Conservation (phyloP, 2,797 vertebrate genomes). For the Brotula barbata region DNA sequence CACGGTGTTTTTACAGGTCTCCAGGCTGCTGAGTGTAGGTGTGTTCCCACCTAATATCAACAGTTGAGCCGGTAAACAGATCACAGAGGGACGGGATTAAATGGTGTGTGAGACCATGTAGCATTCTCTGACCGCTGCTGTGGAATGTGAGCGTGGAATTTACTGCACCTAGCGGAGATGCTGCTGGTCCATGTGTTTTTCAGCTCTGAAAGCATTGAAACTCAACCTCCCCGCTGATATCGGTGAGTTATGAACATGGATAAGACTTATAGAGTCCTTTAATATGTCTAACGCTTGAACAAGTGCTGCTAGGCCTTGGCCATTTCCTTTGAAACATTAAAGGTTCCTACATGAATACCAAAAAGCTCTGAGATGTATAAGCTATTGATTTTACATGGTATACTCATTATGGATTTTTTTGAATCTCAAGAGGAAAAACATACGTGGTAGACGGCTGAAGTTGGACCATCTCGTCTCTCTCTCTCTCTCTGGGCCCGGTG, state of each 20-base stretch:
- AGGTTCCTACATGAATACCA: neutral
- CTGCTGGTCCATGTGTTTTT: slow-evolving; percentile 74
- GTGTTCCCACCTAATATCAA: slow-evolving; percentile 67
- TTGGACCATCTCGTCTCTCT: slow-evolving; percentile 18
- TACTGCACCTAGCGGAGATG: slow-evolving; percentile 74
- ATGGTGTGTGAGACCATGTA: slow-evolving; percentile 75
- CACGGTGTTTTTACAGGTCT: slow-evolving; percentile 54
- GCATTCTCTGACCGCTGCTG: slow-evolving; percentile 59
- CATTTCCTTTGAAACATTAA: slow-evolving; percentile 26
- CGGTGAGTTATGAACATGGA: slow-evolving; percentile 54
- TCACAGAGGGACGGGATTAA: slow-evolving; percentile 71
- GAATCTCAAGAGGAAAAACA: slow-evolving; percentile 36
- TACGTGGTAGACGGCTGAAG: slow-evolving; percentile 28
- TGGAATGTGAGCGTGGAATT: slow-evolving; percentile 76
- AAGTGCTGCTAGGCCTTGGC: slow-evolving; percentile 56
- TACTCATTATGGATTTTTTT: slow-evolving; percentile 44
- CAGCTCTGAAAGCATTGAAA: slow-evolving; percentile 62
- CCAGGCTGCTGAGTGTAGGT: slow-evolving; percentile 47
- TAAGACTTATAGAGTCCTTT: slow-evolving; percentile 35
- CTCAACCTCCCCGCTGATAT: slow-evolving; percentile 39
- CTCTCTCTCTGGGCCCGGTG: slow-evolving; percentile 30
- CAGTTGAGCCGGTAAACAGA: slow-evolving; percentile 56
- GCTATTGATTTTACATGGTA: slow-evolving; percentile 32
- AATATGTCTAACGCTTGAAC: slow-evolving; percentile 44
- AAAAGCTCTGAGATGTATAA: slow-evolving; percentile 35